Conservation (phyloP, 35 echinoderm and acorn worm species). For the Ophiothrix spiculata region DNA sequence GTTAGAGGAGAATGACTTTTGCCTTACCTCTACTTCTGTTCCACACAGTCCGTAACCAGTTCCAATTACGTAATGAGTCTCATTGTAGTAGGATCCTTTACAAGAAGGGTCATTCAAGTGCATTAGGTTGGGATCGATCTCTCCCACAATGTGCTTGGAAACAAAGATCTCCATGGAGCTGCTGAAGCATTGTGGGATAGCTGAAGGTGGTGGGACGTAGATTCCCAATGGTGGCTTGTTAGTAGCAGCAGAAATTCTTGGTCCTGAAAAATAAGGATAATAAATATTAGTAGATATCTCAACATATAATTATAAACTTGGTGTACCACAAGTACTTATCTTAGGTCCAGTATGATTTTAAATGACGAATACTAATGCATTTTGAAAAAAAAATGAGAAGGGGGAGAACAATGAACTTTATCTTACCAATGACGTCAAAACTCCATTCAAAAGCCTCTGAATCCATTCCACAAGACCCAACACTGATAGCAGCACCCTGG, state of each 20-base stretch:
- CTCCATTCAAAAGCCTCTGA: not conserved
- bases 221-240: not conserved
- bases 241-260: not conserved
- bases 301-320: no score
- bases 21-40: slow-evolving; percentile 4
- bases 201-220: not conserved
- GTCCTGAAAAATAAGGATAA: slow-evolving; percentile 18
- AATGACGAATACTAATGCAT: no score
- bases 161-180: slow-evolving; percentile 37
- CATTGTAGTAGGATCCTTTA: slow-evolving; percentile 15
- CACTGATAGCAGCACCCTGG: not conserved
- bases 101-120: slow-evolving; percentile 25
- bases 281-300: no score
- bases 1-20: no score
- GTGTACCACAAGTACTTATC: no score
- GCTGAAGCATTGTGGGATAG: slow-evolving; percentile 9
- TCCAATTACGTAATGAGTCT: slow-evolving; percentile 35
- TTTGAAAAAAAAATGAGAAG: no score
- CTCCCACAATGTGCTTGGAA: slow-evolving; percentile 14
- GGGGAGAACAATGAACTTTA: no score
- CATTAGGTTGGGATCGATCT: slow-evolving; percentile 14
- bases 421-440: not conserved
- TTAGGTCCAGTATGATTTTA: no score
- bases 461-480: not conserved
- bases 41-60: slow-evolving; percentile 13